A percentile compares a stretch with the other conserved stretches of the same genome.
phyloP scores from a whole-genome alignment of 2,888 invertebrate species.

The Apamea anceps region DNA sequence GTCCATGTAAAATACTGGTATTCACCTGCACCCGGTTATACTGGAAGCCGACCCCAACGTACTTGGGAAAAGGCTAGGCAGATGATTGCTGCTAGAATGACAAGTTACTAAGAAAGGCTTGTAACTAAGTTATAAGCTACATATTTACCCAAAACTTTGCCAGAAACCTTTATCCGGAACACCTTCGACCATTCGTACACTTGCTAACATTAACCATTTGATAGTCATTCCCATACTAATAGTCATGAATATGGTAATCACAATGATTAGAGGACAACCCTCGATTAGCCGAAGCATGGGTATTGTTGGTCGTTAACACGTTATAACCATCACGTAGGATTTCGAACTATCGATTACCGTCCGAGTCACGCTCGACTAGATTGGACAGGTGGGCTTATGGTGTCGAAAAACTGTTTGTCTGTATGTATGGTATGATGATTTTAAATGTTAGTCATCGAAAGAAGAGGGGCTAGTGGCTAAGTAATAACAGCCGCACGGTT shows the following conservation, averaged over 20 bases:
- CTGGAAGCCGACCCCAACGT: too few species aligned
- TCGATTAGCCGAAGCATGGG: constrained; percentile 42
- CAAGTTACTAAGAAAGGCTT: background rate
- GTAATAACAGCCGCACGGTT: background rate
- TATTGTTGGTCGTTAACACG: constrained; percentile 42
- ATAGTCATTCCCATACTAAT: background rate
- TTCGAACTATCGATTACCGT: constrained; percentile 36
- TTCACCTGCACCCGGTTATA: too few species aligned
- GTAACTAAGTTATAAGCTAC: too few species aligned
- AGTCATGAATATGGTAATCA: constrained; percentile 44
- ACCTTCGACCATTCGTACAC: too few species aligned
- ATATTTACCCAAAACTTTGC: background rate
- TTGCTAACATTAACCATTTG: background rate
- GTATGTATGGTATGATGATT: background rate
- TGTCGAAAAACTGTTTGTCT: constrained; percentile 4
- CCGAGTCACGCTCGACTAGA: constrained; percentile 38
- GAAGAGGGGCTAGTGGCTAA: background rate
- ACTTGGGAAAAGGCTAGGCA: too few species aligned
- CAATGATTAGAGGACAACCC: constrained; percentile 38
- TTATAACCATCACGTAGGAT: constrained; percentile 20
- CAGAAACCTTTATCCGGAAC: background rate
- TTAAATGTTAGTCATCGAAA: background rate
- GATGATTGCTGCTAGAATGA: too few species aligned
- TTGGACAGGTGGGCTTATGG: background rate
- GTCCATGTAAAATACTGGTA: too few species aligned